Percentiles rank a stretch among this genome's conserved stretches.
Evolutionary conservation across 2,888 invertebrate species (phyloP).

Genomic region (Lathronympha strigana): DNA sequence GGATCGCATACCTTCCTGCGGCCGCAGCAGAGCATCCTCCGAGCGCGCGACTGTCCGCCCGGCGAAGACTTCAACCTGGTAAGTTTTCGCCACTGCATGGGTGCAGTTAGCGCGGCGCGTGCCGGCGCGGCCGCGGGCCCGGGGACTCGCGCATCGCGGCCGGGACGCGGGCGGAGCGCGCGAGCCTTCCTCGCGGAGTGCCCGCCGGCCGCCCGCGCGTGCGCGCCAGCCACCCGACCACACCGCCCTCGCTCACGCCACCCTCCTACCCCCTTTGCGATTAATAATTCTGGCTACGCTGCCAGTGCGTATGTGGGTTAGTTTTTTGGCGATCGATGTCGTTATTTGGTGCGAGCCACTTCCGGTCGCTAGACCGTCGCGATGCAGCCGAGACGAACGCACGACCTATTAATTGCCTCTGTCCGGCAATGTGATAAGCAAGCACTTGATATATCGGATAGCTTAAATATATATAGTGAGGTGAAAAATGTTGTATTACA

Average conservation of each 20-base stretch:
- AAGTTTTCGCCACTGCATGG: constrained; percentile 94
- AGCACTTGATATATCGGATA: too few species aligned
- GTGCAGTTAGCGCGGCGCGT: constrained; percentile 86
- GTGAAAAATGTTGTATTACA: too few species aligned
- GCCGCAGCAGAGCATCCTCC: constrained; percentile 97
- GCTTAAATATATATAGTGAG: too few species aligned
- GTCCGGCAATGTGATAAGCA: constrained; percentile 56
- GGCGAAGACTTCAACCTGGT: constrained; percentile 90
- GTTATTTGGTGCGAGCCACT: constrained; percentile 77
- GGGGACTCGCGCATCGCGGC: constrained; percentile 78
- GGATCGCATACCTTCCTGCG: constrained; percentile 92
- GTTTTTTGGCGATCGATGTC: constrained; percentile 84
- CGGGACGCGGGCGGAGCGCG: constrained; percentile 78
- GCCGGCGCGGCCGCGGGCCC: constrained; percentile 79
- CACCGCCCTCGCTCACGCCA: constrained; percentile 57
- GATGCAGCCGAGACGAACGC: constrained; percentile 68
- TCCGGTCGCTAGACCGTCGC: constrained; percentile 65
- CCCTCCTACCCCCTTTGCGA: constrained; percentile 72
- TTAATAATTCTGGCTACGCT: constrained; percentile 84
- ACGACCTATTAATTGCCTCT: constrained; percentile 71
- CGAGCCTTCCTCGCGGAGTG: constrained; percentile 81
- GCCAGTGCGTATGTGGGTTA: constrained; percentile 84
- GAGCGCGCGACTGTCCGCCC: constrained; percentile 87
- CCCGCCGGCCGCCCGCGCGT: constrained; percentile 54
- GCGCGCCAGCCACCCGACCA: constrained; percentile 48